phyloP scores from a whole-genome alignment of 2,888 invertebrate species.

The Polyommatus iphigenia region DNA sequence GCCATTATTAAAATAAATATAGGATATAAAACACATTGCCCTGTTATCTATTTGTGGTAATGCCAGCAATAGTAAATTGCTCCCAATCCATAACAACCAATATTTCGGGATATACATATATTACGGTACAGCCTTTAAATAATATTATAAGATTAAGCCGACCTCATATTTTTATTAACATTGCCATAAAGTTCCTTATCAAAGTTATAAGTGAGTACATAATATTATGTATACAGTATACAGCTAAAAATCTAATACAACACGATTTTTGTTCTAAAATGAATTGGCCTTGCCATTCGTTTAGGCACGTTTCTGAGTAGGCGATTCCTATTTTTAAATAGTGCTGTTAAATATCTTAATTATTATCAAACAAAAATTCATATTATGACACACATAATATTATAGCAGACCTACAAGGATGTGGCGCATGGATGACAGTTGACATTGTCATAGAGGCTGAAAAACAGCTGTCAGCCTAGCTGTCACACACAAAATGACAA shows the following conservation, averaged over 20 bases:
- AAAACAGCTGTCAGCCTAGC: too few relatives aligned
- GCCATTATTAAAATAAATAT: too few relatives aligned
- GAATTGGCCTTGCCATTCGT: not conserved
- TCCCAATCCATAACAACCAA: not conserved
- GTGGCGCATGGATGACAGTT: too few relatives aligned
- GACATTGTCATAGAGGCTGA: too few relatives aligned
- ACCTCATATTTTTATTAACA: not conserved
- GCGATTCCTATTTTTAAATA: not conserved
- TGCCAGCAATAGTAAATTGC: not conserved
- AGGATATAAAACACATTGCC: not conserved
- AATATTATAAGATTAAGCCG: not conserved
- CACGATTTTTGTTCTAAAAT: not conserved
- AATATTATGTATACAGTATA: too few relatives aligned
- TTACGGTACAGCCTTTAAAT: not conserved
- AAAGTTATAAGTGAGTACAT: not conserved
- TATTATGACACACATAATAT: too few relatives aligned
- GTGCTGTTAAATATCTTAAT: not conserved
- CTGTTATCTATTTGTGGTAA: not conserved
- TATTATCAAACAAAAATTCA: too few relatives aligned
- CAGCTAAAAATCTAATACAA: not conserved
- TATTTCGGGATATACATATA: not conserved
- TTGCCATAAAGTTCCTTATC: not conserved
- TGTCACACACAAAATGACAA: too few relatives aligned
- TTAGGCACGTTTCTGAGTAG: not conserved
- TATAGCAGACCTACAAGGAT: too few relatives aligned